Evolutionary conservation across 2,113 vertebrate genomes (phyloP).

Genomic region (Cochlearius cochlearius): DNA sequence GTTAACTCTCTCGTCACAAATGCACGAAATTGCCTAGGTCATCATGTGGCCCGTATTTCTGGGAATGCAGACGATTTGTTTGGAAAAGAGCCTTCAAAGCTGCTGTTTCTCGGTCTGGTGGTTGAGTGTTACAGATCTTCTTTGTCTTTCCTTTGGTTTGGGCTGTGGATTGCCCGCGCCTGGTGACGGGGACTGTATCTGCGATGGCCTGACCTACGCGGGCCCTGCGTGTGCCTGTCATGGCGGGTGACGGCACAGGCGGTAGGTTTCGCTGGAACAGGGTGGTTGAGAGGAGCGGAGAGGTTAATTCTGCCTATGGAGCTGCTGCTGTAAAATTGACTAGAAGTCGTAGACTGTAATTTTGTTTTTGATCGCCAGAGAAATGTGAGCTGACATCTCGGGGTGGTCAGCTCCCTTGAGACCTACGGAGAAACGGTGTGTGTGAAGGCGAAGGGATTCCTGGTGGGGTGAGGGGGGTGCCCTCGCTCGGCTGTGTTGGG

Average conservation of each 20-base stretch:
- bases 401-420: neutral
- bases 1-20: neutral
- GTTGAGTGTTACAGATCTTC: neutral
- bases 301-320: neutral
- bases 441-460: neutral
- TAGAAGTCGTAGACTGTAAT: neutral
- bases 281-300: neutral
- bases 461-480: neutral
- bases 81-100: neutral
- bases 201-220: rapidly evolving
- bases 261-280: neutral
- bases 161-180: neutral
- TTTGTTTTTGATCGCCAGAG: neutral
- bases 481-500: rapidly evolving
- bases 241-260: rapidly evolving
- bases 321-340: neutral
- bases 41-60: neutral
- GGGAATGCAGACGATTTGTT: neutral
- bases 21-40: too few species aligned
- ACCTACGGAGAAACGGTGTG: rapidly evolving
- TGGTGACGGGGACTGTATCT: rapidly evolving
- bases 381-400: rapidly evolving
- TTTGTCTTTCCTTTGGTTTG: neutral
- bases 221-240: neutral
- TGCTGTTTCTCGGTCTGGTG: neutral